A percentile compares a stretch with the other conserved stretches of the same genome.
Conservation (phyloP, 1,140 invertebrate genomes). For the Eriocheir sinensis region DNA sequence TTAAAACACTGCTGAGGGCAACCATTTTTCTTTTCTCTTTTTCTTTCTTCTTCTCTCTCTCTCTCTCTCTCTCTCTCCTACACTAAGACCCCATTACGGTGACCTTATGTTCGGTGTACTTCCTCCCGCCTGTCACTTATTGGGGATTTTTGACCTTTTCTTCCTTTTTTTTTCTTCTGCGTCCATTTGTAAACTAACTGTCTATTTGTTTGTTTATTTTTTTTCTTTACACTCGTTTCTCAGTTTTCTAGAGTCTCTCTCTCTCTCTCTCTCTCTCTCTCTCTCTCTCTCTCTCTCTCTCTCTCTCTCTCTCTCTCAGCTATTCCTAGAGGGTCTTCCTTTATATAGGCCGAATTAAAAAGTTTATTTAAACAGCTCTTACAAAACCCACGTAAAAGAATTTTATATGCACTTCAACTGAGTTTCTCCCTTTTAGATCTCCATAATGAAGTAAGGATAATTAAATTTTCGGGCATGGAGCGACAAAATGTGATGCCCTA, state of each 20-base stretch:
- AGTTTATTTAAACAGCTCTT: too few species aligned
- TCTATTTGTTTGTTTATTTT: not conserved
- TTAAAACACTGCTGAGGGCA: not conserved
- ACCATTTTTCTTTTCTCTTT: not conserved
- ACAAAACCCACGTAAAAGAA: too few species aligned
- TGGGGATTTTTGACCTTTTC: not conserved
- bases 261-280: constrained; percentile 20
- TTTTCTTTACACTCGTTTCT: not conserved
- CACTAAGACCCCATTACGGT: too few species aligned
- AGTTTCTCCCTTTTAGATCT: not conserved
- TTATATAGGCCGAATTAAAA: too few species aligned
- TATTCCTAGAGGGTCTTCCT: too few species aligned
- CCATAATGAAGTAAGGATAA: not conserved
- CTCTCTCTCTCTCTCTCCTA: not conserved
- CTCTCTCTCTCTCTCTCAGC: not conserved
- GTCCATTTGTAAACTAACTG: not conserved
- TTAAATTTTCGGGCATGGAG: not conserved
- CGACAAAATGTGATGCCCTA: not conserved
- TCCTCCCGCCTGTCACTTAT: too few species aligned
- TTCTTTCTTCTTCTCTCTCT: not conserved
- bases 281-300: constrained; percentile 8
- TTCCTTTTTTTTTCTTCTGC: not conserved
- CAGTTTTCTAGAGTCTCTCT: too few species aligned
- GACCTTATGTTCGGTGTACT: too few species aligned
- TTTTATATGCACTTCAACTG: not conserved